Conservation (phyloP, 1,140 invertebrate species). For the Zaprionus davidi region DNA sequence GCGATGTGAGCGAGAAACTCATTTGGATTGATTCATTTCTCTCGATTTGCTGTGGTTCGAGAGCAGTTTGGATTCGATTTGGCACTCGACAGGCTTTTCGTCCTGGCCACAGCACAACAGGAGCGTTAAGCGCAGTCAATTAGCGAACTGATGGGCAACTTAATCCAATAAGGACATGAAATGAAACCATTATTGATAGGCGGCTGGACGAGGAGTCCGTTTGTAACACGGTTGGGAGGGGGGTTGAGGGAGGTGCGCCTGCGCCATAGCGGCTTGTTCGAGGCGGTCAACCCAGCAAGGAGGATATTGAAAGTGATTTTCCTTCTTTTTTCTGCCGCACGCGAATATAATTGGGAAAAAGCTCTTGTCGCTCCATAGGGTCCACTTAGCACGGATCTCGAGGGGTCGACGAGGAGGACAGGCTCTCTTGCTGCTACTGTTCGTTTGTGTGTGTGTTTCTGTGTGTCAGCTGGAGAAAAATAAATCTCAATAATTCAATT, state of each 20-base stretch:
- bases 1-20: not conserved
- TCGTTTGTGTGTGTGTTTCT: not conserved
- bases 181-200: constrained; percentile 74
- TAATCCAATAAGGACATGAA: constrained; percentile 80
- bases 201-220: constrained; percentile 31
- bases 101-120: constrained; percentile 2
- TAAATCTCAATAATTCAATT: constrained; percentile 80
- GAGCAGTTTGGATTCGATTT: not conserved
- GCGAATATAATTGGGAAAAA: constrained; percentile 37
- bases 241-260: not conserved
- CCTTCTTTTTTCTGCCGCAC: not conserved
- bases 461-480: constrained; percentile 35
- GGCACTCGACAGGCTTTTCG: constrained; percentile 1
- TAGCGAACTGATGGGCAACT: constrained; percentile 67
- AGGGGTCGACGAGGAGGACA: not conserved
- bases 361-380: constrained; percentile 6
- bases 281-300: constrained; percentile 21
- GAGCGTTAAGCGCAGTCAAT: constrained; percentile 72
- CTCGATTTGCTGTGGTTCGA: not conserved
- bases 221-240: not conserved
- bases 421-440: not conserved
- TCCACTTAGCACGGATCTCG: not conserved
- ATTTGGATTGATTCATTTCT: not conserved
- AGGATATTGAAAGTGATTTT: constrained; percentile 37
- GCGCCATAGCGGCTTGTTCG: not conserved